Conservation (phyloP, 2,113 vertebrate species). For the Zosterops lateralis region DNA sequence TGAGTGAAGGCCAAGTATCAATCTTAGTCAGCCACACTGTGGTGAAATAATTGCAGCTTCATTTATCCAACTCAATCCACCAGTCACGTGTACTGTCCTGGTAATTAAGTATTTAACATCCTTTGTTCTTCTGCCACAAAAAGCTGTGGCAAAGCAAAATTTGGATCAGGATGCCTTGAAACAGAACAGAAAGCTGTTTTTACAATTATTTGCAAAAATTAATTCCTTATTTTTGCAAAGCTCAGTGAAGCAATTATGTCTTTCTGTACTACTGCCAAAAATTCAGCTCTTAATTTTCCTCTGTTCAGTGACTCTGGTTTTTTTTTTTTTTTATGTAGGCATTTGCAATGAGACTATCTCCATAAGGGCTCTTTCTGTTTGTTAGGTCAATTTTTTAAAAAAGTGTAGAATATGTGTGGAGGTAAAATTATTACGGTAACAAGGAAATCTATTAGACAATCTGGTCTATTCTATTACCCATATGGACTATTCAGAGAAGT, state of each 20-base stretch:
- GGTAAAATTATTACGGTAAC: background rate
- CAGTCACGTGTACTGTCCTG: slow-evolving; percentile 10
- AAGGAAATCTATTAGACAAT: background rate
- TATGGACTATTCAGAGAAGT: background rate
- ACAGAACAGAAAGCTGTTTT: slow-evolving; percentile 2
- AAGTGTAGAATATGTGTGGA: background rate
- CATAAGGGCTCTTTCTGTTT: background rate
- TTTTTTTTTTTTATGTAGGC: background rate
- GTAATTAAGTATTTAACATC: slow-evolving; percentile 47
- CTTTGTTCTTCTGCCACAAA: slow-evolving; percentile 46
- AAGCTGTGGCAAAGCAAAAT: background rate
- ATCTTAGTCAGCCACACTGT: slow-evolving; percentile 26
- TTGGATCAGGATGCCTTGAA: background rate
- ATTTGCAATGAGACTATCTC: background rate
- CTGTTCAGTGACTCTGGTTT: background rate
- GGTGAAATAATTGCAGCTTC: slow-evolving; percentile 42
- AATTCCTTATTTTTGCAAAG: slow-evolving; percentile 22
- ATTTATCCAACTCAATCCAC: background rate
- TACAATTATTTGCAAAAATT: slow-evolving; percentile 9
- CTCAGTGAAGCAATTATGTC: background rate
- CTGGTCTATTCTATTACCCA: too few species aligned
- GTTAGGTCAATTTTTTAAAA: background rate
- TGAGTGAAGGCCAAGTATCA: slow-evolving; percentile 42
- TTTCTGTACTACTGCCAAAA: slow-evolving; percentile 7
- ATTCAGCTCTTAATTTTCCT: background rate